Base-by-base conservation (phyloP, 2,888 invertebrate genomes). In the Gerris lacustris region DNA sequence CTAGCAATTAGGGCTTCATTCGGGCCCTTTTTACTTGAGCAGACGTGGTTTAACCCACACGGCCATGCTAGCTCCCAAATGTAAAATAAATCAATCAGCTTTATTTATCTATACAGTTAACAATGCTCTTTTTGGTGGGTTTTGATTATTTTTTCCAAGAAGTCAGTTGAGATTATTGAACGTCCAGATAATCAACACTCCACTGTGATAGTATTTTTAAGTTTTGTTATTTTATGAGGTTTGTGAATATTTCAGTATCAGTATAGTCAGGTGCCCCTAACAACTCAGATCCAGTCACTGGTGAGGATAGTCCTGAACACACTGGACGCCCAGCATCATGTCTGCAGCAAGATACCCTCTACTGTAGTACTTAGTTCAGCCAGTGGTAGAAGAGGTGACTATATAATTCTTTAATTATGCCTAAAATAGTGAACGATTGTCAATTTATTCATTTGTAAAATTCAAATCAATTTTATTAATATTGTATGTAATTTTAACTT, bases 241-340 rank as follows among this genome's bases (percentile, higher is more conserved):
- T 9, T 63, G 45, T 31, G 70, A 75, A 74, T 69, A 77, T 80
- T 78, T 43, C 79, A 89, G 87, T 91, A 91, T 80, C 88, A 91
- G 78, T 92, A 91, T 79, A 88, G 86, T 67, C 86, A 85, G 76
- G 89, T 89, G 67, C 84, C 87, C 74, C 80, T 81, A 70, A 81
- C 80, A 70, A 79, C 80, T 7, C 88, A 91, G 77, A 84, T 94
- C 69, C 90, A 91, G 78, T 86, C 90, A 0, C 83, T 96, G 74
- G 89, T 98, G 69, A 87, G 90, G 75, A 91, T 97, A 76, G 91
- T 96, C 17, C 84, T 98, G 72, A 95, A 94, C 81, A 95, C 96
- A 0, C 83, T 99, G 74, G 92, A 94, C 79, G 88, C 90, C 6
- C 94, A 95, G 80, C 90, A 93, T 79, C 97, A 97, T 81, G 89